These are phyloP conservation scores for Calyptomena viridis DNA, from an alignment of 2,113 vertebrate genomes.

Conservation along the genomic window DNA sequence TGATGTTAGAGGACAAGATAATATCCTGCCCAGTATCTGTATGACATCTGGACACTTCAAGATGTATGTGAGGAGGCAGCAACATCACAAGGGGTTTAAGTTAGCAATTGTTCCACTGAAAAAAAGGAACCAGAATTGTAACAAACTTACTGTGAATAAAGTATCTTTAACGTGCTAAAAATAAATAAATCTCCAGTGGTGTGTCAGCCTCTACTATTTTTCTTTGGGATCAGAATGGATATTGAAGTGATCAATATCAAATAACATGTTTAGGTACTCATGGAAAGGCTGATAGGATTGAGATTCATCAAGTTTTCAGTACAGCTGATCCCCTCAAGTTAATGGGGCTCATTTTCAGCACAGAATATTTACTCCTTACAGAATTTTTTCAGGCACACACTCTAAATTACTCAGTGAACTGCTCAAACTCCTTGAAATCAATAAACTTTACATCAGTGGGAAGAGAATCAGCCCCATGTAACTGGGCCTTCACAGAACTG, in stretches of 20 bases:
- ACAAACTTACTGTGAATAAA: neutral
- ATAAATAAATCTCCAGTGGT: neutral
- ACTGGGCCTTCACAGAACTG: neutral
- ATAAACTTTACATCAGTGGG: neutral
- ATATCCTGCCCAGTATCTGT: constrained; percentile 87
- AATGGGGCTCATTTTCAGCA: neutral
- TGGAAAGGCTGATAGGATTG: neutral
- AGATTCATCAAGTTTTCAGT: neutral
- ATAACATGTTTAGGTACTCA: neutral
- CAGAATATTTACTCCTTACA: neutral
- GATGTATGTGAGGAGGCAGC: neutral
- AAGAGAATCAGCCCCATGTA: neutral
- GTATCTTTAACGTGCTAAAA: neutral
- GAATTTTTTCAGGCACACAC: neutral
- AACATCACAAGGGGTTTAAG: neutral
- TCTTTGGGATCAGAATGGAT: neutral
- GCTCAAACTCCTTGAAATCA: neutral
- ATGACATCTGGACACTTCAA: constrained; percentile 32
- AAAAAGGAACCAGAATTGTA: neutral
- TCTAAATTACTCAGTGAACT: neutral
- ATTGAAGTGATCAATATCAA: neutral
- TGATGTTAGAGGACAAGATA: constrained; percentile 92
- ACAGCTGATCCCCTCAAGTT: neutral
- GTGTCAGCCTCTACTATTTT: neutral
- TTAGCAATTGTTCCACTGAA: neutral